phyloP scores from a whole-genome alignment of 2,113 vertebrate species.

The Syrmaticus mikado region DNA sequence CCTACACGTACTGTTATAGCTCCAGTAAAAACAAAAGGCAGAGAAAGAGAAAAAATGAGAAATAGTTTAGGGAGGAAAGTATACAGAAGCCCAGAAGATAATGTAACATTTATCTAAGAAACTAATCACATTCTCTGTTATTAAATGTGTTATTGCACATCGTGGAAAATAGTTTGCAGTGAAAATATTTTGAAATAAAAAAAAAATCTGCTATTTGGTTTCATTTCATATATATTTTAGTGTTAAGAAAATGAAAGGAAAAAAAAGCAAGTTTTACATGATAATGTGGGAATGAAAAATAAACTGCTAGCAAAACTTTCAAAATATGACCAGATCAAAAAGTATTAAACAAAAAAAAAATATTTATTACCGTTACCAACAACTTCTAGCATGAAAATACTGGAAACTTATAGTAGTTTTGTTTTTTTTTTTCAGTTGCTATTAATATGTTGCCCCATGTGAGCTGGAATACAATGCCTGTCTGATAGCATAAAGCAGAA shows the following conservation, averaged over 20 bases:
- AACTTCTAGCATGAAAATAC: constrained; percentile 6
- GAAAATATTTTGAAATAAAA: constrained; percentile 26
- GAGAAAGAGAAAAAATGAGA: background rate
- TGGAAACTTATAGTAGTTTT: background rate
- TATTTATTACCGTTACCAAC: constrained; percentile 29
- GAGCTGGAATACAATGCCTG: background rate
- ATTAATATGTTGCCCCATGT: constrained; percentile 1
- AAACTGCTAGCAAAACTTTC: background rate
- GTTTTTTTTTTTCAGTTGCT: background rate
- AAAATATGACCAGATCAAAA: constrained; percentile 24
- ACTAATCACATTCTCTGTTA: background rate
- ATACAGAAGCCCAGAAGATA: background rate
- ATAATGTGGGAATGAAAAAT: constrained; percentile 11
- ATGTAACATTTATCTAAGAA: constrained; percentile 28
- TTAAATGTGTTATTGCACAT: background rate
- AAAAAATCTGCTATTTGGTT: background rate
- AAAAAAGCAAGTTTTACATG: constrained; percentile 1
- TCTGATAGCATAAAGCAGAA: constrained; percentile 35
- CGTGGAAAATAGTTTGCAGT: constrained; percentile 3
- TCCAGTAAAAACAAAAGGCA: constrained; percentile 4
- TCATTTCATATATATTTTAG: background rate
- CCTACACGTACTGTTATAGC: background rate
- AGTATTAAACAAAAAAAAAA: constrained; percentile 30
- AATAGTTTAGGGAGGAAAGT: background rate
- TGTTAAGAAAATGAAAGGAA: background rate